Evolutionary conservation across 2,113 vertebrate species (phyloP), one percentile per base, ranked within the genome.

Genomic region (Athene noctua): DNA sequence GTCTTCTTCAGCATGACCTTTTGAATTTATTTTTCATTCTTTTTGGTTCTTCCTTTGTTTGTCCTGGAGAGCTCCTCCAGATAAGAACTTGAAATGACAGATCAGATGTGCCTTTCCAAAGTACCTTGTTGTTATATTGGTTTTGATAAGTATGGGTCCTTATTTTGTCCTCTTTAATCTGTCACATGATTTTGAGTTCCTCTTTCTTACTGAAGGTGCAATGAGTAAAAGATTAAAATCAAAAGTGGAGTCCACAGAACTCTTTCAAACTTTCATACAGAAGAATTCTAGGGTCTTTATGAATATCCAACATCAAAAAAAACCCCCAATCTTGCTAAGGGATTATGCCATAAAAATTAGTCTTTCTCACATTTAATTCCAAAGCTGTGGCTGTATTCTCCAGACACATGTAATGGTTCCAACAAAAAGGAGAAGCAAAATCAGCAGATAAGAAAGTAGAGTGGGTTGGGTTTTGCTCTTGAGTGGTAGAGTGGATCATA

Each of bases 401-500:
- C 98, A 97, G 77, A 98, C 55, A 19, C 98, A 86, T 83, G 96
- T 22, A 32, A 68, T 95, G 5, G 58, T 95, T 14, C 98, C 98
- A 21, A 97, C 14, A 25, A 83, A 90, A 46, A 98, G 58, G 49
- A 98, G 62, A 62, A 98, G 73, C 30, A 98, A 75, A 29, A 98
- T 91, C 70, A 88, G 4, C 96, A 96, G 18, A 78, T 86, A 51
- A 96, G 61, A 58, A 97, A 30, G 75, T 97, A 96, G 13, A 59
- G 86, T 66, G 1, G 79, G 82, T 72, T 91, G 88, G 68, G 67
- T 88, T 62, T 62, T 97, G 44, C 29, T 89, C 25, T 96, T 66
- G 13, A 58, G 22, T 4, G 98, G 95, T 40, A 65, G 51, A 3
- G 96, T 96, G 27, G 86, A 59, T 6, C 40, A 75, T 34, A 98